Evolutionary conservation across 2,113 vertebrate species (phyloP).

Genomic region (Notiomystis cincta): DNA sequence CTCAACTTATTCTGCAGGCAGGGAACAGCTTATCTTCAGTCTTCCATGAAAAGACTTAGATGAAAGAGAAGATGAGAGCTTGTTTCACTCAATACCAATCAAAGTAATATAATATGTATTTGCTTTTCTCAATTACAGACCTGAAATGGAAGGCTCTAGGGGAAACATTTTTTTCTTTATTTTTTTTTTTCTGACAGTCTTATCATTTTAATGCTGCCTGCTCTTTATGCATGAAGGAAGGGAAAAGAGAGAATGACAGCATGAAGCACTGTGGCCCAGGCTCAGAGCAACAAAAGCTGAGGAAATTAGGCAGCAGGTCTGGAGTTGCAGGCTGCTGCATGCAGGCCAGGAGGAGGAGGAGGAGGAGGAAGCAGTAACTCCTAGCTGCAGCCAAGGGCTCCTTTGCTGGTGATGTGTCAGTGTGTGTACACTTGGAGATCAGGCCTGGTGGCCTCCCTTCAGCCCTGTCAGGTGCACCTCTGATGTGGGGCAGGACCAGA

Average conservation of each 20-base stretch:
- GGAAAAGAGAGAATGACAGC: not conserved
- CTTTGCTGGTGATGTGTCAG: not conserved
- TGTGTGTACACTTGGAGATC: fast-evolving
- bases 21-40: slow-evolving; percentile 11
- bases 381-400: not conserved
- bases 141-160: not conserved
- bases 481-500: not conserved
- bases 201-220: slow-evolving; percentile 29
- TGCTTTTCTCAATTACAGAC: slow-evolving; percentile 44
- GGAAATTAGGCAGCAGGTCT: not conserved
- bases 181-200: not conserved
- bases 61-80: slow-evolving; percentile 36
- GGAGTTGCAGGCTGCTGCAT: not conserved
- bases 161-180: not conserved
- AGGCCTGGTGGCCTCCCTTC: not conserved
- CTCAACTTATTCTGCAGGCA: not conserved
- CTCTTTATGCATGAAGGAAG: not conserved
- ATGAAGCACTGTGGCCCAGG: not conserved
- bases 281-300: not conserved
- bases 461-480: not conserved
- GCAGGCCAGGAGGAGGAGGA: not conserved
- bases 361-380: not conserved
- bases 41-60: not conserved
- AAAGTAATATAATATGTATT: slow-evolving; percentile 32
- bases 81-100: slow-evolving; percentile 30